Conservation (phyloP, 2,797 vertebrate genomes). For the Oreortyx pictus region DNA sequence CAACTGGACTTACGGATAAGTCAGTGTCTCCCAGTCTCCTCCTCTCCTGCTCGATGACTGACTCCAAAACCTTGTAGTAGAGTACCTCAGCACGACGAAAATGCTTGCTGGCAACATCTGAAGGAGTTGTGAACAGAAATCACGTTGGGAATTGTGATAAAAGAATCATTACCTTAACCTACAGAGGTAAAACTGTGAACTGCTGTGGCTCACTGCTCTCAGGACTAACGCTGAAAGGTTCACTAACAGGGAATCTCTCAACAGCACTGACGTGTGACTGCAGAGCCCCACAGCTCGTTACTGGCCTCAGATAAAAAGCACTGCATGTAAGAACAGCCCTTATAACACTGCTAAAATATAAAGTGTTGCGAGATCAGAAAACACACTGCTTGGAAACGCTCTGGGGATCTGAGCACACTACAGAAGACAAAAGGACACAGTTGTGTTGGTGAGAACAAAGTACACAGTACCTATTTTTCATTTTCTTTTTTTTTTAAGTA, state of each 20-base stretch:
- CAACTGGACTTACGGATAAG: slow-evolving; percentile 86
- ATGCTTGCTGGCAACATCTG: slow-evolving; percentile 89
- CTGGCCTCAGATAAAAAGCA: neutral
- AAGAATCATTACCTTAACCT: neutral
- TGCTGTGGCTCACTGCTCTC: neutral
- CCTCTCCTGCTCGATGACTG: slow-evolving; percentile 90
- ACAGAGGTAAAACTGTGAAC: neutral
- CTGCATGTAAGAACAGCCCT: neutral
- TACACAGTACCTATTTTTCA: no score
- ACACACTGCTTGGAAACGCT: neutral
- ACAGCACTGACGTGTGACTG: neutral
- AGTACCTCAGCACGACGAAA: slow-evolving; percentile 90
- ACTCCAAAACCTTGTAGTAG: slow-evolving; percentile 93
- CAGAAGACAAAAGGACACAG: neutral
- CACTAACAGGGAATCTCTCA: neutral
- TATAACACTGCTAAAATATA: neutral
- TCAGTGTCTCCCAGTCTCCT: slow-evolving; percentile 89
- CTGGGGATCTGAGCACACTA: neutral
- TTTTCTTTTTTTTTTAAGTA: neutral
- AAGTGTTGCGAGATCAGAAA: neutral
- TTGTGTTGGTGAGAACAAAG: neutral
- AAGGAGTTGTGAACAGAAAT: slow-evolving; percentile 25
- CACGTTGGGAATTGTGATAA: neutral
- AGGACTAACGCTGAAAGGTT: neutral
- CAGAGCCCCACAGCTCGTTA: neutral